A percentile compares a stretch with the other conserved stretches of the same genome.
Conservation (phyloP, 2,888 invertebrate species). For the Odontocerum albicorne region DNA sequence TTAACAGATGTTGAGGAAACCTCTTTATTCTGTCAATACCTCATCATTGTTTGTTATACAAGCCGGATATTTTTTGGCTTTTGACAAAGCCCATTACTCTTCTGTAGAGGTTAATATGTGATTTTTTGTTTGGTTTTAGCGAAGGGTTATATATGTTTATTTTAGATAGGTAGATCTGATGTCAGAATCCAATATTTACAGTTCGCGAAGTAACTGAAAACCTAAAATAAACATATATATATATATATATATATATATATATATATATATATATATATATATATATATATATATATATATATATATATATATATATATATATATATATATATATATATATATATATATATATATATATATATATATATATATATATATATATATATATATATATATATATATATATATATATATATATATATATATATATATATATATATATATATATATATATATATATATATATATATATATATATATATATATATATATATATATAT, state of each 20-base stretch:
- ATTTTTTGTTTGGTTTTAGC: too few relatives aligned
- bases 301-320: not conserved
- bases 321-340: not conserved
- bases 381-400: not conserved
- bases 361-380: not conserved
- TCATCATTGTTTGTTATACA: too few relatives aligned
- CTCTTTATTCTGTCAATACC: too few relatives aligned
- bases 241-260: not conserved
- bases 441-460: not conserved
- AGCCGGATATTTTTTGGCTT: too few relatives aligned
- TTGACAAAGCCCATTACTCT: too few relatives aligned
- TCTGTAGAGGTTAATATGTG: too few relatives aligned
- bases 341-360: not conserved
- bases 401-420: not conserved
- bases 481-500: not conserved
- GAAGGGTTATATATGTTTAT: too few relatives aligned
- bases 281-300: not conserved
- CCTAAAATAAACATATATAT: not conserved
- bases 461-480: not conserved
- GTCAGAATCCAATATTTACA: too few relatives aligned
- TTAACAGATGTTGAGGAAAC: too few relatives aligned
- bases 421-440: not conserved
- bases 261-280: not conserved
- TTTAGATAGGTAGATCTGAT: too few relatives aligned
- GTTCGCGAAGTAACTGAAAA: too few relatives aligned